Evolutionary conservation across 23 tunicate genomes (phyloP).

Genomic region (Clavelina lepadiformis): DNA sequence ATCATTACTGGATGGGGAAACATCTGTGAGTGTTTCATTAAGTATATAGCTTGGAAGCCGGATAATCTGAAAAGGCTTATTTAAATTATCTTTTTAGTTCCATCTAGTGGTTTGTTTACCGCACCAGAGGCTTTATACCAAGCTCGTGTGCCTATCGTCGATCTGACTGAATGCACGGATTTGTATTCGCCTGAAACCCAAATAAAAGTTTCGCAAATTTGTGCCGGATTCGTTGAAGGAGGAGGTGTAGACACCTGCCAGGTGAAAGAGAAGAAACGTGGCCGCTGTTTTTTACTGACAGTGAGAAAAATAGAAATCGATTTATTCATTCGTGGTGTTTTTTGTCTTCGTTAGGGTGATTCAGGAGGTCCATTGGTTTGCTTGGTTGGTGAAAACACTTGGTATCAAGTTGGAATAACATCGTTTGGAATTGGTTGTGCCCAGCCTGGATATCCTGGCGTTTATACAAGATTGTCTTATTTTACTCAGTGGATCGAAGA

Average conservation of each 20-base stretch:
- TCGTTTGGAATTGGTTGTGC: slow-evolving; percentile 10
- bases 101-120: no score
- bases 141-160: no score
- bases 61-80: not conserved
- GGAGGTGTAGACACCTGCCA: slow-evolving; percentile 11
- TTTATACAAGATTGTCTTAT: not conserved
- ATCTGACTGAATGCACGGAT: no score
- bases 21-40: not conserved
- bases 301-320: not conserved
- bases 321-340: not conserved
- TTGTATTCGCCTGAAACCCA: not conserved
- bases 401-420: no score
- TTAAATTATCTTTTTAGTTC: not conserved
- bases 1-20: no score
- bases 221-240: not conserved
- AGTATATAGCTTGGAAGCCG: not conserved
- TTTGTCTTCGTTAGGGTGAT: no score
- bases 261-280: not conserved
- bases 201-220: slow-evolving; percentile 2
- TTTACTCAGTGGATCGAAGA: not conserved
- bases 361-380: no score
- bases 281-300: no score
- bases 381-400: no score
- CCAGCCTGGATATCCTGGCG: no score
- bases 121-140: no score